Evolutionary conservation across 2,888 invertebrate species (phyloP).

Genomic region (Acrobasis repandana): DNA sequence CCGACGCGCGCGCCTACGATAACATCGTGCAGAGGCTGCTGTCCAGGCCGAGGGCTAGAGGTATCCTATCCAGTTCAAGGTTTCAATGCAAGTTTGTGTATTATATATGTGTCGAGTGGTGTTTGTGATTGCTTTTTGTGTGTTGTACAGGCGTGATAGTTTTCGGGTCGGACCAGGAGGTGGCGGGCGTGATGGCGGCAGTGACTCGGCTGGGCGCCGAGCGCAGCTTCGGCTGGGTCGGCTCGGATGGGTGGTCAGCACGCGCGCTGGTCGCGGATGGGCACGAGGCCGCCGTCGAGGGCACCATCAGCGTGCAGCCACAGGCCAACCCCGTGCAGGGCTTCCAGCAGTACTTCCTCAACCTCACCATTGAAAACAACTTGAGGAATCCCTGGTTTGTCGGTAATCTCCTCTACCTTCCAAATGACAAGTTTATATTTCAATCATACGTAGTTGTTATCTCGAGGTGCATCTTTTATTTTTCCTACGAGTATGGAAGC

Average conservation of each 20-base stretch:
- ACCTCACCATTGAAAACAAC: slow-evolving; percentile 93
- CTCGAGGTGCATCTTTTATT: too few species aligned
- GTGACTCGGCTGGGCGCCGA: slow-evolving; percentile 92
- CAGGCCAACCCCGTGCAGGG: slow-evolving; percentile 94
- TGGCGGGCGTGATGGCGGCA: slow-evolving; percentile 96
- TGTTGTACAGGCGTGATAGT: slow-evolving; percentile 91
- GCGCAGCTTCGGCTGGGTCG: slow-evolving; percentile 96
- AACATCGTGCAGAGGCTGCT: slow-evolving; percentile 91
- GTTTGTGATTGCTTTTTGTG: not conserved
- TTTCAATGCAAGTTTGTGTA: too few species aligned
- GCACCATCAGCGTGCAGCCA: slow-evolving; percentile 95
- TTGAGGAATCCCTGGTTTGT: slow-evolving; percentile 97
- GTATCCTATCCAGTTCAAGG: slow-evolving; percentile 63
- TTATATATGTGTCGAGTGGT: not conserved
- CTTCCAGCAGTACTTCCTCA: slow-evolving; percentile 93
- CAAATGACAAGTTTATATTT: not conserved
- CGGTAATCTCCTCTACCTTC: slow-evolving; percentile 80
- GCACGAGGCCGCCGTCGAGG: slow-evolving; percentile 90
- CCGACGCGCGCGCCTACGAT: slow-evolving; percentile 93
- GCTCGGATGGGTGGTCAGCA: slow-evolving; percentile 98
- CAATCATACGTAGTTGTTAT: not conserved
- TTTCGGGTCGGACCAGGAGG: slow-evolving; percentile 98
- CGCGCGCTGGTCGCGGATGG: slow-evolving; percentile 92
- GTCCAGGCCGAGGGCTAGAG: slow-evolving; percentile 92
- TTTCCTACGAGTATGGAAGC: not conserved